Evolutionary conservation across 64 coral and sea anemone genomes (phyloP).

Genomic region (Orbicella faveolata): DNA sequence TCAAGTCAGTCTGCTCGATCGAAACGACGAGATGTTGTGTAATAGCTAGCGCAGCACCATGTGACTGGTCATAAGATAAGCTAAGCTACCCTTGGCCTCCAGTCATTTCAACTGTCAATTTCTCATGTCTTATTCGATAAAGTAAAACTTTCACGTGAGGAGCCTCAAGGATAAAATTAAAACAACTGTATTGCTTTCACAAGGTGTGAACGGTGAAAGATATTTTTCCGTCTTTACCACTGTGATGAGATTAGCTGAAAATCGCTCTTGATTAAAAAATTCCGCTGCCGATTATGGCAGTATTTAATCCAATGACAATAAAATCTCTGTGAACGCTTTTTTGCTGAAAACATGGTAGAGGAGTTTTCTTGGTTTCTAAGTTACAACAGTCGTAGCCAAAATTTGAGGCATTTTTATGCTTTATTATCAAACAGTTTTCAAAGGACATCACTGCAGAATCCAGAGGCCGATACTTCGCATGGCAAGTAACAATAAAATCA

Average conservation of each 20-base stretch:
- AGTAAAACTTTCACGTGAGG: too few relatives aligned
- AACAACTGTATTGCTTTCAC: too few relatives aligned
- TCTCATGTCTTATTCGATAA: too few relatives aligned
- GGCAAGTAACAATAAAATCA: neutral
- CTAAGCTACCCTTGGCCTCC: too few relatives aligned
- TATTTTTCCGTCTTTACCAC: too few relatives aligned
- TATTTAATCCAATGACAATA: neutral
- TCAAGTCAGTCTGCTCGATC: neutral
- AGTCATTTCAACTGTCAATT: too few relatives aligned
- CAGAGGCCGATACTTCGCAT: neutral
- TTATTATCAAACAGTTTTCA: neutral
- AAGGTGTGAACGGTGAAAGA: too few relatives aligned
- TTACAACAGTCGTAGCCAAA: neutral
- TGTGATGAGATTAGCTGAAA: neutral
- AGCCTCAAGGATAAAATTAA: too few relatives aligned
- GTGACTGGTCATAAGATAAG: too few relatives aligned
- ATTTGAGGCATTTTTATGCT: neutral
- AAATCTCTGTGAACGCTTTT: constrained; percentile 6
- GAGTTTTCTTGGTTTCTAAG: neutral
- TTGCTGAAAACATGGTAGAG: neutral
- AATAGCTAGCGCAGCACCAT: too few relatives aligned
- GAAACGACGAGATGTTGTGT: too few relatives aligned
- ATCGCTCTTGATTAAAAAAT: neutral
- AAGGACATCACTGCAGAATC: neutral
- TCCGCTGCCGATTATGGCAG: neutral